phyloP scores from a whole-genome alignment of 2,888 invertebrate genomes.

The Harmothoe impar region DNA sequence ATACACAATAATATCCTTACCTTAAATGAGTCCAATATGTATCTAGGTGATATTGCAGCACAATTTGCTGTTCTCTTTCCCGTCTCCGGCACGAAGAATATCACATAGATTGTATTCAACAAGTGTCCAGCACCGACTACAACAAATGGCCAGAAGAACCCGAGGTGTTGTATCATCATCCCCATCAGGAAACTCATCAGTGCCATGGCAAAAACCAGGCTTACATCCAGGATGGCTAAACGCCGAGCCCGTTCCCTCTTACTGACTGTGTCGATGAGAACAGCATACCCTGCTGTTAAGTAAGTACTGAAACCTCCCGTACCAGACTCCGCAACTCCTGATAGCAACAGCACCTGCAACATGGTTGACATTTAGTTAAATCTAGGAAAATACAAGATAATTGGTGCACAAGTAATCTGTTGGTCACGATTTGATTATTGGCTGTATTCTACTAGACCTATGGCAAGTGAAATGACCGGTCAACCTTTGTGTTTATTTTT shows the following conservation, averaged over 20 bases:
- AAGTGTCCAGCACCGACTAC: neutral
- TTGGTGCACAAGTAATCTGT: too few species aligned
- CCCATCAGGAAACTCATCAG: neutral
- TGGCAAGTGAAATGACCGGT: too few species aligned
- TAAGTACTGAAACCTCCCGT: neutral
- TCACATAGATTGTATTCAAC: neutral
- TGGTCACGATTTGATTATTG: too few species aligned
- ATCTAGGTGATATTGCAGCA: neutral
- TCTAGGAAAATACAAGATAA: too few species aligned
- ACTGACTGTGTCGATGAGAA: neutral
- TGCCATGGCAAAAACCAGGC: neutral
- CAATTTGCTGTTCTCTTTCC: neutral
- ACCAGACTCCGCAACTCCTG: neutral
- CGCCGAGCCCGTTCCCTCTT: neutral
- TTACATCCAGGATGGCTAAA: neutral
- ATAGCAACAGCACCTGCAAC: neutral
- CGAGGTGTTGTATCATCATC: neutral
- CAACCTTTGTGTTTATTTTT: too few species aligned
- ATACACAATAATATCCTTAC: too few species aligned
- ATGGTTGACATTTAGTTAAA: too few species aligned
- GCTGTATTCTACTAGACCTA: too few species aligned
- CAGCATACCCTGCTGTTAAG: neutral
- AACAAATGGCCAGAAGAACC: conserved; percentile 38
- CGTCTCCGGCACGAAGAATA: conserved; percentile 27
- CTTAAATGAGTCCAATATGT: conserved; percentile 27